Conservation (phyloP, 2,113 vertebrate species). For the Genyomyrus donnyi region DNA sequence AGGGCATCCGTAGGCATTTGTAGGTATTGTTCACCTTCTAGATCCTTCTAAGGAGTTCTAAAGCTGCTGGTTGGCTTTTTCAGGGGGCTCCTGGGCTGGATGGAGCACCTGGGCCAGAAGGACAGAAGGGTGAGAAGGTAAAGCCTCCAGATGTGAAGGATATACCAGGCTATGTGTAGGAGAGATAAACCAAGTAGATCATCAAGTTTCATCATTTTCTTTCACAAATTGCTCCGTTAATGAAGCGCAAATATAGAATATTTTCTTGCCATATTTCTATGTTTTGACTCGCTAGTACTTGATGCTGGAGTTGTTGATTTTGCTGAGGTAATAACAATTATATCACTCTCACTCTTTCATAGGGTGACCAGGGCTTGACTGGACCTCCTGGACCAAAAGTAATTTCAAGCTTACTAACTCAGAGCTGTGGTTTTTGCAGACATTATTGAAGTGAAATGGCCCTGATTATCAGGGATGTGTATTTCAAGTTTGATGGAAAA, state of each 20-base stretch:
- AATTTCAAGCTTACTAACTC: conserved; percentile 25
- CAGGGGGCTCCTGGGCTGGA: conserved; percentile 74
- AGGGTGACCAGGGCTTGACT: conserved; percentile 72
- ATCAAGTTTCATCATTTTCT: background rate
- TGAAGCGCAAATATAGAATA: background rate
- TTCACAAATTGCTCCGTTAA: no score
- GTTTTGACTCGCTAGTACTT: background rate
- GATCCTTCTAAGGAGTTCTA: background rate
- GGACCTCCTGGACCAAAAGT: conserved; percentile 79
- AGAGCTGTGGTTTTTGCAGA: background rate
- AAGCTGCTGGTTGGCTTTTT: conserved; percentile 14
- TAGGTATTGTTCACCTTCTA: background rate
- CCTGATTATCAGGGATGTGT: background rate
- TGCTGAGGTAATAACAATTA: background rate
- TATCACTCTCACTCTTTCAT: conserved; percentile 39
- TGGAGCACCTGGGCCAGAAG: conserved; percentile 63
- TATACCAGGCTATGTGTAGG: background rate
- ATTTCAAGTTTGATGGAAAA: background rate
- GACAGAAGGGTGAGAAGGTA: conserved; percentile 61
- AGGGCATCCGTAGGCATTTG: background rate
- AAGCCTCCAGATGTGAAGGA: background rate
- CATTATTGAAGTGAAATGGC: background rate
- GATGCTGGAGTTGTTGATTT: background rate
- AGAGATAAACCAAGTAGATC: background rate
- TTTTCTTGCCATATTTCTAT: background rate